Evolutionary conservation across 2,888 invertebrate species (phyloP), one percentile per base, ranked within the genome.

Genomic region (Myopa tessellatipennis): DNA sequence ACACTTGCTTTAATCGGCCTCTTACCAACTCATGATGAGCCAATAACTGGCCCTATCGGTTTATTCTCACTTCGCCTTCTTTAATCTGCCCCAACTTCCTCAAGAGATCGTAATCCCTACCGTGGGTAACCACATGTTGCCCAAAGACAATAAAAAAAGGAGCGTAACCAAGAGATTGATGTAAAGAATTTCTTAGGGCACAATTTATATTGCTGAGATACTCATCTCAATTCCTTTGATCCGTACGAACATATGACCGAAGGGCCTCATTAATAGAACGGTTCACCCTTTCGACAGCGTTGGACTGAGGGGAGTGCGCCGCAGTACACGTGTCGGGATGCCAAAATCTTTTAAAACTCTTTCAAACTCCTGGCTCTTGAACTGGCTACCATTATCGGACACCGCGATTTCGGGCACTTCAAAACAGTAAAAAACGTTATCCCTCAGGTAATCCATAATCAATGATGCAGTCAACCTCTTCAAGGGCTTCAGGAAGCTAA

Each of bases 201-300:
- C 70, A 40, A 14, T 69, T 72, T 45, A 79, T 79, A 12, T 65
- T 38, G 67, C 45, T 76, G 4, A 80, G 61, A 18, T 78, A 14
- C 4, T 45, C 73, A 61, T 78, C 80, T 79, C 79, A 78, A 38
- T 74, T 60, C 2, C 61, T 77, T 40, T 80, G 80, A 45, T 77
- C 69, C 0, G 69, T 55, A 18, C 60, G 38, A 18, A 80, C 14
- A 63, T 68, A 77, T 5, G 80, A 34, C 18, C 76, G 58, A 14
- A 80, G 65, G 34, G 72, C 78, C 1, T 68, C 72, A 8, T 73
- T 77, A 12, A 79, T 60, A 8, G 77, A 79, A 1, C 77, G 77
- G 45, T 78, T 79, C 5, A 79, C 79, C 4, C 77, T 68, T 69
- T 79, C 79, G 3, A 75, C 74, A 16, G 79, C 75, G 36, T 79